These are phyloP conservation scores for Cenopis cana DNA, from an alignment of 2,888 invertebrate species.

Conservation along the genomic window DNA sequence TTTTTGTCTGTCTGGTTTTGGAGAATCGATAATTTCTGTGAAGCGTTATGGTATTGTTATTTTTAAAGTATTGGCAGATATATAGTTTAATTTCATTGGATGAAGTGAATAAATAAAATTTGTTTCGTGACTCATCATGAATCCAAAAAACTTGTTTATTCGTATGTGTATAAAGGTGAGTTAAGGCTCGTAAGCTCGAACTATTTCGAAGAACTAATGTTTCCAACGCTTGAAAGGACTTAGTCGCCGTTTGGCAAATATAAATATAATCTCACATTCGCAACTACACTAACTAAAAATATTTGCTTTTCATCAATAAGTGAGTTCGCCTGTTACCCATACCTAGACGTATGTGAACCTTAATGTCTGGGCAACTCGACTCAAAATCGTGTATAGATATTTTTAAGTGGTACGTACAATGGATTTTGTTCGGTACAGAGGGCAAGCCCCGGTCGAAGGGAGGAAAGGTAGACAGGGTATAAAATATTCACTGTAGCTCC, in stretches of 20 bases:
- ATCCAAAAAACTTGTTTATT: too few relatives aligned
- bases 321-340: background rate
- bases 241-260: background rate
- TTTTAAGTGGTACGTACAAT: background rate
- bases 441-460: constrained; percentile 18
- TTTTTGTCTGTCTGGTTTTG: background rate
- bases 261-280: constrained; percentile 4
- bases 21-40: background rate
- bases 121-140: too few relatives aligned
- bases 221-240: background rate
- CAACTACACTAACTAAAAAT: constrained; percentile 17
- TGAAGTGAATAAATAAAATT: too few relatives aligned
- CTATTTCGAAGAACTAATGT: too few relatives aligned
- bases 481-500: constrained; percentile 30
- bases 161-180: too few relatives aligned
- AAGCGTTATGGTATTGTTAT: background rate
- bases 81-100: too few relatives aligned
- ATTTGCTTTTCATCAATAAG: constrained; percentile 25
- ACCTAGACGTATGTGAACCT: background rate
- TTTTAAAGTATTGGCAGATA: too few relatives aligned
- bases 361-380: background rate
- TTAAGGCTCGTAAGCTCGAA: too few relatives aligned
- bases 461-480: background rate
- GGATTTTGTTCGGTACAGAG: constrained; percentile 6
- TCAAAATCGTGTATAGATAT: background rate